Conservation (phyloP, 2,888 invertebrate genomes). For the Prosopocoilus inquinatus region DNA sequence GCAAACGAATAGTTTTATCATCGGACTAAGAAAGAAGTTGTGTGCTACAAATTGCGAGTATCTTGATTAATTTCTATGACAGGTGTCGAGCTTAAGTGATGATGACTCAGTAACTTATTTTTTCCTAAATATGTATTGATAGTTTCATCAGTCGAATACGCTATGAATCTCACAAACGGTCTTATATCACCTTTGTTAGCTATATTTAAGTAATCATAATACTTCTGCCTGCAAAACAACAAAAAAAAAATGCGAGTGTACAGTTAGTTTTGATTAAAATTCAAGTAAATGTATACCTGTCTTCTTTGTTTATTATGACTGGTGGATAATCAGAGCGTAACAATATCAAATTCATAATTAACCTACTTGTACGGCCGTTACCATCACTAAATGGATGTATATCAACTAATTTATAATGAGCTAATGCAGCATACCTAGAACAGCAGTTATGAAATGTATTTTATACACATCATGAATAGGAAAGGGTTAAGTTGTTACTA, state of each 20-base stretch:
- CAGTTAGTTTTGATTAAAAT: neutral
- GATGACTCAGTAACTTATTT: constrained; percentile 14
- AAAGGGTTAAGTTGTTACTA: constrained; percentile 38
- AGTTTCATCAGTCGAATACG: constrained; percentile 86
- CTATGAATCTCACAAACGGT: constrained; percentile 95
- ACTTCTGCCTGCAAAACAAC: constrained; percentile 60
- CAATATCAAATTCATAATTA: constrained; percentile 93
- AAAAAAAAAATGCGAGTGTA: constrained; percentile 7
- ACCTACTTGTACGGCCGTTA: constrained; percentile 91
- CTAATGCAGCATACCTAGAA: constrained; percentile 85
- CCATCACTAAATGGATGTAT: constrained; percentile 98
- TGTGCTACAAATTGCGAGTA: neutral
- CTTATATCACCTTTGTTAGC: constrained; percentile 94
- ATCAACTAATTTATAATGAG: constrained; percentile 94
- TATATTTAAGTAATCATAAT: constrained; percentile 84
- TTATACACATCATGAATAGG: neutral
- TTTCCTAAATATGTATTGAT: constrained; percentile 72
- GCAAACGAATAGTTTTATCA: no score
- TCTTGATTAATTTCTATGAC: constrained; percentile 24
- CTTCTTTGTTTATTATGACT: constrained; percentile 88
- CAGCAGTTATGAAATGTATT: constrained; percentile 3
- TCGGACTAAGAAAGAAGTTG: no score
- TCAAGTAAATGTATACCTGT: constrained; percentile 50
- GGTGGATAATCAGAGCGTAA: constrained; percentile 97
- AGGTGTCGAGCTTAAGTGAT: constrained; percentile 12